Conservation (phyloP, 1,140 invertebrate species). For the Penaeus indicus region DNA sequence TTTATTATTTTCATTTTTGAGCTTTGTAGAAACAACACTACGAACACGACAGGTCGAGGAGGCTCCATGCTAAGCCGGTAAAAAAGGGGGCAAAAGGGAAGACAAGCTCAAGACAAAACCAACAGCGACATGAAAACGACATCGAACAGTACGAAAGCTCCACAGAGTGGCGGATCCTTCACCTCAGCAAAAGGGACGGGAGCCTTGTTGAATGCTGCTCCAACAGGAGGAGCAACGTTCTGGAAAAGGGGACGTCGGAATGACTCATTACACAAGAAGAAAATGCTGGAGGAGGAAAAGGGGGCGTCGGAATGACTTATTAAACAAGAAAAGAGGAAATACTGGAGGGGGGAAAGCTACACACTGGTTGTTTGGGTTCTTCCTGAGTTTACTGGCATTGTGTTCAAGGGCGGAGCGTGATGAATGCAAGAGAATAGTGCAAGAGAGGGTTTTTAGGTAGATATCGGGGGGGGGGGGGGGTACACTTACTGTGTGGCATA, state of each 20-base stretch:
- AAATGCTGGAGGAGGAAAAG: neutral
- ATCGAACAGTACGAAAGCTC: neutral
- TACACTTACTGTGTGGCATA: no score
- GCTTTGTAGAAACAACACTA: no score
- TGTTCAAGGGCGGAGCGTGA: no score
- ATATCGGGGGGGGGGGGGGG: no score
- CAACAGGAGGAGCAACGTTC: constrained; percentile 52
- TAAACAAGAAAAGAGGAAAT: neutral
- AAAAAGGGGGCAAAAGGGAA: neutral
- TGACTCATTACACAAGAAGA: neutral
- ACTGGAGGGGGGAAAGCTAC: no score
- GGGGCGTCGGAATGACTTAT: constrained; percentile 4
- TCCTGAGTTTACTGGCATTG: no score
- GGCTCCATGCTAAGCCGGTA: no score
- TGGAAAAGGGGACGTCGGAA: constrained; percentile 35
- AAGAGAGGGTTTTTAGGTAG: no score
- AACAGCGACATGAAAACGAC: neutral
- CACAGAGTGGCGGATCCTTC: constrained; percentile 33
- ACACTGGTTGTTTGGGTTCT: no score
- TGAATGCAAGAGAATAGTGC: no score
- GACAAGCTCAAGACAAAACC: constrained; percentile 10
- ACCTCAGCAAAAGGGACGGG: constrained; percentile 57
- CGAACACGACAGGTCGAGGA: no score
- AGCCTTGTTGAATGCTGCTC: constrained; percentile 37
- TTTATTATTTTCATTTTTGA: no score